phyloP scores from a whole-genome alignment of 2,797 vertebrate species.

The Pygocentrus nattereri region DNA sequence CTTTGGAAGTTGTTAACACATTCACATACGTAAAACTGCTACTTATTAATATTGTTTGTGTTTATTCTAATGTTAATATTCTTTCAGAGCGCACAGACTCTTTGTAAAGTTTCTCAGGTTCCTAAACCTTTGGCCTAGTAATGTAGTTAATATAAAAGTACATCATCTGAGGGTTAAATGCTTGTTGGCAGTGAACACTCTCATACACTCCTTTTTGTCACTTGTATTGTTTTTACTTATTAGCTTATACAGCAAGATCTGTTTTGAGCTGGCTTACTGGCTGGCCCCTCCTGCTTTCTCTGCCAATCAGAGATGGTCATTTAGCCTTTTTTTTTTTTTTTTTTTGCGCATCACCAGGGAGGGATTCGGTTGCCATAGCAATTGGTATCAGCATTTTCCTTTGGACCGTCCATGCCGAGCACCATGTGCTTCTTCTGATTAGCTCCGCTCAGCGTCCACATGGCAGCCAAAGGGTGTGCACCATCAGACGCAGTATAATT shows the following conservation, averaged over 20 bases:
- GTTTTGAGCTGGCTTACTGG: too few species aligned
- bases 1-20: too few species aligned
- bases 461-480: conserved; percentile 69
- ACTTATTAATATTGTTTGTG: too few species aligned
- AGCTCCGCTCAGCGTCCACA: conserved; percentile 69
- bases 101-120: too few species aligned
- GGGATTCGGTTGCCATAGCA: conserved; percentile 76
- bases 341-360: background rate
- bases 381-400: conserved; percentile 68
- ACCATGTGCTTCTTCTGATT: conserved; percentile 81
- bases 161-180: background rate
- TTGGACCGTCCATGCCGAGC: conserved; percentile 68
- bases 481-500: conserved; percentile 83
- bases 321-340: conserved; percentile 68
- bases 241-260: too few species aligned
- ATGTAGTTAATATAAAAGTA: too few species aligned
- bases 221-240: background rate
- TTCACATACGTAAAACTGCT: too few species aligned
- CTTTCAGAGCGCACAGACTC: too few species aligned
- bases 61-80: too few species aligned
- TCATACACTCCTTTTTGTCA: background rate
- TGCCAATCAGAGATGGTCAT: conserved; percentile 74
- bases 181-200: background rate
- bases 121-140: too few species aligned
- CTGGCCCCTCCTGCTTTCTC: conserved; percentile 48